Conservation (phyloP, 2,888 invertebrate genomes). For the Rhagonycha lutea region DNA sequence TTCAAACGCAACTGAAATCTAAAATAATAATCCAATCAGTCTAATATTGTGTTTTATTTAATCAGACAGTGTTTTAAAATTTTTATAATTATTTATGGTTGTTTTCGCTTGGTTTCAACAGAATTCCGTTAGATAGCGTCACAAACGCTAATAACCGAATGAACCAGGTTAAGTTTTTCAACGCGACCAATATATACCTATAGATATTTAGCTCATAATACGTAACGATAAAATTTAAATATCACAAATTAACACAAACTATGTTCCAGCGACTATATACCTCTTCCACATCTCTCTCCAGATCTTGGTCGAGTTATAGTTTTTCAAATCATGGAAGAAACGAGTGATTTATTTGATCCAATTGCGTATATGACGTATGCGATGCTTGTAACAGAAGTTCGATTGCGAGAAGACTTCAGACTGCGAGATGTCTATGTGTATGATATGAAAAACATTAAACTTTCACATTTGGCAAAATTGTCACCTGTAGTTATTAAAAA, state of each 20-base stretch:
- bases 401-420: conserved; percentile 55
- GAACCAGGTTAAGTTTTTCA: no score
- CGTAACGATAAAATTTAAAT: no score
- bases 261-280: conserved; percentile 53
- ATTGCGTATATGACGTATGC: conserved; percentile 52
- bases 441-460: conserved; percentile 52
- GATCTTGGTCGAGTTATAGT: conserved; percentile 56
- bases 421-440: conserved; percentile 56
- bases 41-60: no score
- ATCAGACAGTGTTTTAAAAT: no score
- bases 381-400: conserved; percentile 56
- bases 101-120: no score
- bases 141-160: no score
- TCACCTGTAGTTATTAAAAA: conserved; percentile 56
- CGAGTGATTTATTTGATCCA: conserved; percentile 47
- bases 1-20: no score
- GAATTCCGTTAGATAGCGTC: no score
- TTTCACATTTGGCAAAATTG: conserved; percentile 54
- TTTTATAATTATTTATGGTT: no score
- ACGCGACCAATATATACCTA: no score
- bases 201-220: no score
- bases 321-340: conserved; percentile 50
- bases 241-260: not conserved
- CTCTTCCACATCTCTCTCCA: conserved; percentile 55
- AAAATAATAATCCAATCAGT: no score